These are phyloP conservation scores for Chascanopsetta lugubris DNA, from an alignment of 2,113 vertebrate species.

Conservation along the genomic window DNA sequence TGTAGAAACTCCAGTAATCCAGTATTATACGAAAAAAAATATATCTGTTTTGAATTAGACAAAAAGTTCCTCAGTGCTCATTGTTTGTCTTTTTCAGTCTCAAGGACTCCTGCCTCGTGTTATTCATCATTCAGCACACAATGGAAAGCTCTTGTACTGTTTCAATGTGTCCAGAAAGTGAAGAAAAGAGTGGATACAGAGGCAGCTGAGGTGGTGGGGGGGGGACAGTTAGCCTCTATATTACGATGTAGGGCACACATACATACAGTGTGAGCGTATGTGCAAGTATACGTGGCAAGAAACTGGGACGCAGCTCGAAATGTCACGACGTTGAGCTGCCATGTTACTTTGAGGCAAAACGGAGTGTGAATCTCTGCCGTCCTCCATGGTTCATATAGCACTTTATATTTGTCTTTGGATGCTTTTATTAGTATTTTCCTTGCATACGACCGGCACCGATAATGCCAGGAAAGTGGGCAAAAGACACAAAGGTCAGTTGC, in stretches of 20 bases:
- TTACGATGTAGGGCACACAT: neutral
- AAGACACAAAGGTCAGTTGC: constrained; percentile 21
- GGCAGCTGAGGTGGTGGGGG: neutral
- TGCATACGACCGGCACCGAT: constrained; percentile 1
- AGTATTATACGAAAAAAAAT: too few relatives aligned
- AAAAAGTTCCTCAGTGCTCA: too few relatives aligned
- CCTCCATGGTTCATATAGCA: neutral
- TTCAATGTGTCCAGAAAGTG: too few relatives aligned
- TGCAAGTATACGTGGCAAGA: constrained; percentile 1
- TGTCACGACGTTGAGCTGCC: neutral
- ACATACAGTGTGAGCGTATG: neutral
- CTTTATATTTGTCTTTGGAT: neutral
- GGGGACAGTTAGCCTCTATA: too few relatives aligned
- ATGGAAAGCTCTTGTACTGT: too few relatives aligned
- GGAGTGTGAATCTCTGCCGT: neutral
- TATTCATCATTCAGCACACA: too few relatives aligned
- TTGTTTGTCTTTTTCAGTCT: too few relatives aligned
- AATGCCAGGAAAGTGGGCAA: neutral
- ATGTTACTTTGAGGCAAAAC: neutral
- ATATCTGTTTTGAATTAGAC: too few relatives aligned
- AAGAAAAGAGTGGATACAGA: neutral
- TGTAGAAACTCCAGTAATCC: neutral
- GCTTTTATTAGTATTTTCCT: neutral
- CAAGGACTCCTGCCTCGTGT: too few relatives aligned
- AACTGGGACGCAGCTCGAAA: constrained; percentile 1